phyloP scores from a whole-genome alignment of 1,140 invertebrate genomes.

The Vollenhovia emeryi region DNA sequence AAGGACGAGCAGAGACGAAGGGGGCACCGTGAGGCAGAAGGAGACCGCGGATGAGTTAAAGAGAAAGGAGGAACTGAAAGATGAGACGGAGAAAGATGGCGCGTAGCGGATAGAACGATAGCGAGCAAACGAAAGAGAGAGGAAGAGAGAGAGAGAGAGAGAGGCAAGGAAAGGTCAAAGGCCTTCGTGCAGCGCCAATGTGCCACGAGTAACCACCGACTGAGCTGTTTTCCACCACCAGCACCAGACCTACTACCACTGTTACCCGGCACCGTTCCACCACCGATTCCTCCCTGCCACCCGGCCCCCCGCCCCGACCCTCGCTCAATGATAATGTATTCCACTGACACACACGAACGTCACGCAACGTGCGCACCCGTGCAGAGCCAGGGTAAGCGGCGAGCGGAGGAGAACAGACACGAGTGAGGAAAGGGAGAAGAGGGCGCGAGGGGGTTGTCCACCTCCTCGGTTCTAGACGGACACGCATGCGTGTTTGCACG shows the following conservation, averaged over 20 bases:
- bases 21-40: conserved; percentile 8
- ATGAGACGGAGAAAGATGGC: conserved; percentile 61
- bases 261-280: conserved; percentile 53
- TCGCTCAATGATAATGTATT: conserved; percentile 79
- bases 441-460: conserved; percentile 17
- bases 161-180: conserved; percentile 81
- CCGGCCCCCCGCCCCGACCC: conserved; percentile 42
- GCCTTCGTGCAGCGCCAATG: conserved; percentile 81
- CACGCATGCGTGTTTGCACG: conserved; percentile 71
- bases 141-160: conserved; percentile 64
- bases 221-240: conserved; percentile 72
- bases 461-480: conserved; percentile 44
- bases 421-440: not conserved
- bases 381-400: not conserved
- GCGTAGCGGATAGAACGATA: conserved; percentile 60
- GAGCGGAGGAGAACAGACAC: not conserved
- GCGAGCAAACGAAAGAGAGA: conserved; percentile 60
- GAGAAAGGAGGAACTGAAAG: conserved; percentile 50
- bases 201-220: conserved; percentile 81
- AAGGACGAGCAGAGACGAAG: conserved; percentile 48
- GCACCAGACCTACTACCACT: conserved; percentile 58
- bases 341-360: conserved; percentile 69
- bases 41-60: conserved; percentile 7
- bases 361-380: conserved; percentile 55
- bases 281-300: conserved; percentile 52